A percentile compares a stretch with the other conserved stretches of the same genome.
Evolutionary conservation across 2,113 vertebrate genomes (phyloP).

Genomic region (Tachysurus vachellii): DNA sequence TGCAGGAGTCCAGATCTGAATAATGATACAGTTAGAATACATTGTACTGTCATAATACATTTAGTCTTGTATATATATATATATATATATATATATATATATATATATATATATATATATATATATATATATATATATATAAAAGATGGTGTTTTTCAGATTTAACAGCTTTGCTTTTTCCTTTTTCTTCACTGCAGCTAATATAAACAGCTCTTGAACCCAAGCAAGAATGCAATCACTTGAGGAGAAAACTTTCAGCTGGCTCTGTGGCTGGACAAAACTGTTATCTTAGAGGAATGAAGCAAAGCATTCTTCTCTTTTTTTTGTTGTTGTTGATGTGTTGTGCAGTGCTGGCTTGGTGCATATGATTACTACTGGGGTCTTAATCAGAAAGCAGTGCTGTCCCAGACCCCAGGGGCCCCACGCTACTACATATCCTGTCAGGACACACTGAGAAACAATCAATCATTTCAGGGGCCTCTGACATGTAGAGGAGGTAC

Average conservation of each 20-base stretch:
- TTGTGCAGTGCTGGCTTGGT: conserved; percentile 66
- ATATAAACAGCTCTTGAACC: conserved; percentile 71
- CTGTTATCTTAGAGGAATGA: conserved; percentile 37
- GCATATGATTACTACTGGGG: conserved; percentile 85
- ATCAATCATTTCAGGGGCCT: conserved; percentile 86
- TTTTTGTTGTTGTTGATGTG: conserved; percentile 65
- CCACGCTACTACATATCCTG: conserved; percentile 83
- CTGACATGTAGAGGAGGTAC: conserved; percentile 74
- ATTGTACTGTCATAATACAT: conserved; percentile 54
- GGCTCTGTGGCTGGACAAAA: conserved; percentile 36
- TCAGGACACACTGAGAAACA: conserved; percentile 89
- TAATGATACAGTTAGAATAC: too few species aligned
- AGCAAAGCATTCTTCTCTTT: conserved; percentile 14
- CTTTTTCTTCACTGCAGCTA: conserved; percentile 67
- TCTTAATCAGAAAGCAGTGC: conserved; percentile 90
- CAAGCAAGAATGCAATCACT: conserved; percentile 71
- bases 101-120: conserved; percentile 69
- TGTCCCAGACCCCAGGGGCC: conserved; percentile 84
- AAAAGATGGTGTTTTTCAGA: conserved; percentile 72
- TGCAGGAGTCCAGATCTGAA: neutral
- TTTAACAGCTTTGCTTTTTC: conserved; percentile 67
- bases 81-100: conserved; percentile 67
- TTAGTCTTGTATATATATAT: conserved; percentile 60
- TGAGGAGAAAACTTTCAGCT: conserved; percentile 41
- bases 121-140: conserved; percentile 71